These are phyloP conservation scores for Thera britannica DNA, from an alignment of 2,888 invertebrate species.

Conservation along the genomic window DNA sequence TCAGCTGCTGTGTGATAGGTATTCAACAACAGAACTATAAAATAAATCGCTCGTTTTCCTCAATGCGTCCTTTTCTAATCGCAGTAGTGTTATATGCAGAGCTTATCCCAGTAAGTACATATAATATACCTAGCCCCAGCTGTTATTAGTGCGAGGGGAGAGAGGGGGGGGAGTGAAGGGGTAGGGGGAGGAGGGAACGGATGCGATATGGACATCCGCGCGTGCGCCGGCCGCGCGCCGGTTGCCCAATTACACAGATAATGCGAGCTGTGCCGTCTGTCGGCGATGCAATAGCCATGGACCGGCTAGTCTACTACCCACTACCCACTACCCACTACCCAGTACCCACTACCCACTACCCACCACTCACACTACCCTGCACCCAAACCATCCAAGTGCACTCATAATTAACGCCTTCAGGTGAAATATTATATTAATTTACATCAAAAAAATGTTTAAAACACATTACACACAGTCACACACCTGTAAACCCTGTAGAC, in stretches of 20 bases:
- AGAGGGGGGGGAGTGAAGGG: neutral
- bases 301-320: neutral
- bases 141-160: neutral
- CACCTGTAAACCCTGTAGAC: too few relatives aligned
- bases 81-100: constrained; percentile 3
- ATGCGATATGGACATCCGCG: constrained; percentile 36
- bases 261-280: neutral
- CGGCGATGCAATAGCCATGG: neutral
- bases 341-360: neutral
- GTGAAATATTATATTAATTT: too few relatives aligned
- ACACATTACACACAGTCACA: too few relatives aligned
- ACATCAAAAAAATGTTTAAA: too few relatives aligned
- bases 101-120: constrained; percentile 9
- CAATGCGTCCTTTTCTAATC: constrained; percentile 10
- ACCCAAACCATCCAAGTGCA: too few relatives aligned
- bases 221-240: constrained; percentile 19
- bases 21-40: too few relatives aligned
- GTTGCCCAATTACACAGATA: constrained; percentile 31
- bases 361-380: too few relatives aligned
- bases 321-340: neutral
- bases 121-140: neutral
- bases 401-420: too few relatives aligned
- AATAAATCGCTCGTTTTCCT: neutral
- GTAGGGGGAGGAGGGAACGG: constrained; percentile 16
- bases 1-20: too few relatives aligned